Evolutionary conservation across 2,888 invertebrate species (phyloP).

Genomic region (Thymelicus sylvestris): DNA sequence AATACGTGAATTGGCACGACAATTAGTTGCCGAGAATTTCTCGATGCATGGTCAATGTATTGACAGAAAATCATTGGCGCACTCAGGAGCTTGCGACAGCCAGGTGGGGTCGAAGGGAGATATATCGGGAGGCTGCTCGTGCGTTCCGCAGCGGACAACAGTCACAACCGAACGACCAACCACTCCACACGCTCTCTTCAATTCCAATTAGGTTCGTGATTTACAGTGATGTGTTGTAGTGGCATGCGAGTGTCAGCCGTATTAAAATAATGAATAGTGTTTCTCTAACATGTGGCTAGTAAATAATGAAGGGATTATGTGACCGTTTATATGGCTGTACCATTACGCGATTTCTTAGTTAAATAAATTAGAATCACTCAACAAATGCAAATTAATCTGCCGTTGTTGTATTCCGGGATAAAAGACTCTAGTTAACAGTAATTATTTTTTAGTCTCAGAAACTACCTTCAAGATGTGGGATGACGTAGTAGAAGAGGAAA

Average conservation of each 20-base stretch:
- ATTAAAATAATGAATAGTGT: constrained; percentile 14
- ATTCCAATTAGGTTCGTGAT: constrained; percentile 72
- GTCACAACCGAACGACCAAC: constrained; percentile 78
- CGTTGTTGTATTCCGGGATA: neutral
- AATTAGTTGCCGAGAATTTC: constrained; percentile 68
- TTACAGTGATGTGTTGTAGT: constrained; percentile 42
- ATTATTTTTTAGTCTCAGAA: constrained; percentile 71
- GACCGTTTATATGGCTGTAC: neutral
- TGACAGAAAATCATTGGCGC: constrained; percentile 82
- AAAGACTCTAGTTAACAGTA: constrained; percentile 23
- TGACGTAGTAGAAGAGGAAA: constrained; percentile 83
- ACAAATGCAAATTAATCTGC: neutral
- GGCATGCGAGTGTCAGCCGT: constrained; percentile 17
- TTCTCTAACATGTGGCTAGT: constrained; percentile 4
- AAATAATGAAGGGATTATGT: constrained; percentile 9
- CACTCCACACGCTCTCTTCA: constrained; percentile 74
- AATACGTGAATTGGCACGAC: constrained; percentile 68
- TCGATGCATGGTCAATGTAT: constrained; percentile 74
- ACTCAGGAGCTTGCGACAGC: constrained; percentile 70
- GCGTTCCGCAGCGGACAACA: constrained; percentile 62
- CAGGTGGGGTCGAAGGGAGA: constrained; percentile 78
- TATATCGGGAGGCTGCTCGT: constrained; percentile 78
- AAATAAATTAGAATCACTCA: neutral
- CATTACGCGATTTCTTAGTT: neutral
- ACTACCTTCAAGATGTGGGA: constrained; percentile 81